A percentile compares a stretch with the other conserved stretches of the same genome.
These are phyloP conservation scores for Aphelenchoides besseyi DNA, from an alignment of 1,140 invertebrate species.

Conservation along the genomic window DNA sequence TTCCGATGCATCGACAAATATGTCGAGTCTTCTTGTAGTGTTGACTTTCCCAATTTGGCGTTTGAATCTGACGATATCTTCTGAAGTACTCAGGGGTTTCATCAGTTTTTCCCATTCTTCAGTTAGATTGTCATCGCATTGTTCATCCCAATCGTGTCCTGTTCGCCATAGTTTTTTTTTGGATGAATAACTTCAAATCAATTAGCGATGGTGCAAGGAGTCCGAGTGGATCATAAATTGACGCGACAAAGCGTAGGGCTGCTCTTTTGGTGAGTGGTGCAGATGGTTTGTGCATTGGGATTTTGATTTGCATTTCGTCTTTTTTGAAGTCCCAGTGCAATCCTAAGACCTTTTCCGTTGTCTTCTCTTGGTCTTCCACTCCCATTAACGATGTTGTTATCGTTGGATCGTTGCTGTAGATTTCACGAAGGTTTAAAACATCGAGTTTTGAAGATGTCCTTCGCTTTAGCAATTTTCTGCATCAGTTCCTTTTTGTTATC, in stretches of 20 bases:
- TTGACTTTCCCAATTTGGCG: not conserved
- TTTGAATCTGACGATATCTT: not conserved
- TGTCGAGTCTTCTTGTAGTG: not conserved
- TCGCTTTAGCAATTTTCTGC: not conserved
- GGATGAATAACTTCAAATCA: not conserved
- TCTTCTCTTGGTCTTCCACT: not conserved
- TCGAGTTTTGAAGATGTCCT: not conserved
- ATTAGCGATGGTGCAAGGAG: not conserved
- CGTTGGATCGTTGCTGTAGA: too few species aligned
- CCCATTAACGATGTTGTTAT: not conserved
- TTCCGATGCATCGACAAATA: not conserved
- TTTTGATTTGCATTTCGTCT: not conserved
- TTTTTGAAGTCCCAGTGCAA: not conserved
- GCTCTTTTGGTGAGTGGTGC: not conserved
- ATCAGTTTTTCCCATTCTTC: not conserved
- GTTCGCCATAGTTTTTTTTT: not conserved
- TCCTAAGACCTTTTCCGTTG: not conserved
- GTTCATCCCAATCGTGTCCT: not conserved
- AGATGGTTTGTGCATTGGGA: not conserved
- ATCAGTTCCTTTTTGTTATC: not conserved
- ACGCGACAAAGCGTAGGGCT: not conserved
- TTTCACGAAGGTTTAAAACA: not conserved
- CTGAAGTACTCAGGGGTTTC: not conserved
- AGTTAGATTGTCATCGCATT: not conserved
- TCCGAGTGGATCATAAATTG: slow-evolving; percentile 9